These are phyloP conservation scores for Aptenodytes patagonicus DNA, from an alignment of 2,113 vertebrate genomes.

Conservation along the genomic window DNA sequence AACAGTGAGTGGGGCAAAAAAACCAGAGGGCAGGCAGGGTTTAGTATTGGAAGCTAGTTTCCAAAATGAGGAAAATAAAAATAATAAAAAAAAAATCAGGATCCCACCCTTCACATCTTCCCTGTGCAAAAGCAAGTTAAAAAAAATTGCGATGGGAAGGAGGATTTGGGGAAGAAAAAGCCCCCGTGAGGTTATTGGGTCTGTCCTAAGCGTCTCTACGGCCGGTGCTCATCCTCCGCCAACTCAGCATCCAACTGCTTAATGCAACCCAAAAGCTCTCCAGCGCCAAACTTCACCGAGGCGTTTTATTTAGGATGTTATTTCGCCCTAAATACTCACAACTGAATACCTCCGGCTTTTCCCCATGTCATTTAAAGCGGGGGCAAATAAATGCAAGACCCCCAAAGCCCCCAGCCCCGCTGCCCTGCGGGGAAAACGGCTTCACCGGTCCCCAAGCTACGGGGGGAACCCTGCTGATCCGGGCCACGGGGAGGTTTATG, in stretches of 20 bases:
- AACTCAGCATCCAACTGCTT: not conserved
- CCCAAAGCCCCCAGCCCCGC: not conserved
- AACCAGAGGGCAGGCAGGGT: too few relatives aligned
- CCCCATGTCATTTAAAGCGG: not conserved
- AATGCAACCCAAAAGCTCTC: not conserved
- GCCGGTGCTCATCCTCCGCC: not conserved
- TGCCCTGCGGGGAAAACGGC: not conserved
- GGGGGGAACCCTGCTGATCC: not conserved
- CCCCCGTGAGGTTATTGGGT: too few relatives aligned
- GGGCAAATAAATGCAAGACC: not conserved
- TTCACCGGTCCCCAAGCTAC: too few relatives aligned
- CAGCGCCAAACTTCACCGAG: not conserved
- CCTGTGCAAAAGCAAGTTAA: not conserved
- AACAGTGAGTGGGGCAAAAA: accelerated
- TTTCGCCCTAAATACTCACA: not conserved
- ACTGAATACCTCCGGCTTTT: not conserved
- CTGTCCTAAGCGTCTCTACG: not conserved
- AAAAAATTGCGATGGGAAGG: not conserved
- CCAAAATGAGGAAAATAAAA: not conserved
- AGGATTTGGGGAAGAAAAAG: not conserved
- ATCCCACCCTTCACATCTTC: not conserved
- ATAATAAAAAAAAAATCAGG: too few relatives aligned
- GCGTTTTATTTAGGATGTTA: not conserved
- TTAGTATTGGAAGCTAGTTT: not conserved
- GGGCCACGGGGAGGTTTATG: not conserved